Percentiles rank a stretch among this genome's conserved stretches.
Conservation (phyloP, 2,797 vertebrate species). For the Fistularia commersonii region DNA sequence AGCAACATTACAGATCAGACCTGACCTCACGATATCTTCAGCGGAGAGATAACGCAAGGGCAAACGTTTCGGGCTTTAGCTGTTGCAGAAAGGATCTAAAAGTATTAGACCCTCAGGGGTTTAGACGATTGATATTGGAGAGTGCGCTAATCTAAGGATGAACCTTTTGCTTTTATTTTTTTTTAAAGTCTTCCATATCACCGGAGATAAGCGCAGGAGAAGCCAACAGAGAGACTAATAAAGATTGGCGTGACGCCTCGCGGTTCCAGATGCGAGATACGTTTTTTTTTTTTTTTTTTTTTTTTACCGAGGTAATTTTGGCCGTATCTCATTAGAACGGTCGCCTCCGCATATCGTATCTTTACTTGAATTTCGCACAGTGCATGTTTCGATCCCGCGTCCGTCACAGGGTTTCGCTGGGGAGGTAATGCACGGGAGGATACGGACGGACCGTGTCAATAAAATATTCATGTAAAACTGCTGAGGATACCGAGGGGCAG, state of each 20-base stretch:
- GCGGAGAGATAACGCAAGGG: slow-evolving; percentile 15
- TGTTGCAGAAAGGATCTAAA: slow-evolving; percentile 26
- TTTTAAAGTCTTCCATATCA: slow-evolving; percentile 31
- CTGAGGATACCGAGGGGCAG: slow-evolving; percentile 58
- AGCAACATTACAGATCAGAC: background rate
- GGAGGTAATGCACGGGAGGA: slow-evolving; percentile 46
- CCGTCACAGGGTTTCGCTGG: slow-evolving; percentile 27
- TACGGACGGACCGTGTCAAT: slow-evolving; percentile 36
- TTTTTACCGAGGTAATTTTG: slow-evolving; percentile 1
- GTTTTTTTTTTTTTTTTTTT: slow-evolving; percentile 1
- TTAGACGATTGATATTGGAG: slow-evolving; percentile 27
- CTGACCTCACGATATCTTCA: slow-evolving; percentile 12
- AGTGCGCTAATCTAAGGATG: slow-evolving; percentile 44
- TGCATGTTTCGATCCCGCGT: background rate
- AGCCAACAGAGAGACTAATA: slow-evolving; percentile 6
- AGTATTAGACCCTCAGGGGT: slow-evolving; percentile 31
- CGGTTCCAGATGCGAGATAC: slow-evolving; percentile 14
- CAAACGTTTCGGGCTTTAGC: slow-evolving; percentile 26
- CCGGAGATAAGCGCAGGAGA: slow-evolving; percentile 25
- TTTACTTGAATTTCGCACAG: slow-evolving; percentile 25
- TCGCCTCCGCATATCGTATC: background rate
- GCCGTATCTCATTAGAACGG: slow-evolving; percentile 28
- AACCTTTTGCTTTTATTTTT: slow-evolving; percentile 30
- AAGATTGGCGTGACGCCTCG: slow-evolving; percentile 6
- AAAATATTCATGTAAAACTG: slow-evolving; percentile 69